Base-by-base conservation (phyloP, 2,113 vertebrate genomes). In the Lucifuga dentata region DNA sequence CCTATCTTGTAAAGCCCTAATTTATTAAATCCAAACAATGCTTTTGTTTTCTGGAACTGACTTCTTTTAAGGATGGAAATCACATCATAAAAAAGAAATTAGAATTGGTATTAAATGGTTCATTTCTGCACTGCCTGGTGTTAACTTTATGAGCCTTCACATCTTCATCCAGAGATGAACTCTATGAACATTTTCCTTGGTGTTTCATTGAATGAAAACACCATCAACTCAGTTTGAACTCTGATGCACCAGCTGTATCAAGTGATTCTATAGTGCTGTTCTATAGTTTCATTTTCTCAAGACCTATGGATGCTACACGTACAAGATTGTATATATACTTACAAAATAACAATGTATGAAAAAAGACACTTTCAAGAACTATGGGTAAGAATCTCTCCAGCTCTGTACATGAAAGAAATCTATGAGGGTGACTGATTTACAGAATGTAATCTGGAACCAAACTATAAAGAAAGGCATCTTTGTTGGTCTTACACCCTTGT, bases 401-500 rank as follows among this genome's bases (percentile, higher is more conserved):
- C 26, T 5, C 26, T 33, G 9, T 15, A 10, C 1, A 40, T 66
- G 23, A 36, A 17, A 41, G 24, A 33, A 21, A 12, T 45, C 44
- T 15, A 11, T 11, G n/a, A n/a, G 49, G 45, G 38, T 11, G 24
- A 55, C 24, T 9, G 38, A 9, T 78, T 64, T 79, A 45, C 53
- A 19, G 58, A 15, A n/a, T 51, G n/a, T 50, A 43, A 53, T 44
- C 55, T 57, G 64, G 45, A 29, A 29, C 26, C 26, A 29, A 29
- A 29, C 26, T 24, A 49, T 38, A 26, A 41, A 49, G 21, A 11
- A 73, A 78, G 79, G 76, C 76, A 35, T 56, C 70, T 87, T 69
- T 86, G 68, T 75, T 78, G 53, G 76, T 45, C 44, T 61, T 55
- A 40, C 44, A 52, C 76, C 78, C 80, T 72, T 85, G 70, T 85